These are phyloP conservation scores for Protobothrops mucrosquamatus DNA, from an alignment of 2,113 vertebrate species.

Conservation along the genomic window DNA sequence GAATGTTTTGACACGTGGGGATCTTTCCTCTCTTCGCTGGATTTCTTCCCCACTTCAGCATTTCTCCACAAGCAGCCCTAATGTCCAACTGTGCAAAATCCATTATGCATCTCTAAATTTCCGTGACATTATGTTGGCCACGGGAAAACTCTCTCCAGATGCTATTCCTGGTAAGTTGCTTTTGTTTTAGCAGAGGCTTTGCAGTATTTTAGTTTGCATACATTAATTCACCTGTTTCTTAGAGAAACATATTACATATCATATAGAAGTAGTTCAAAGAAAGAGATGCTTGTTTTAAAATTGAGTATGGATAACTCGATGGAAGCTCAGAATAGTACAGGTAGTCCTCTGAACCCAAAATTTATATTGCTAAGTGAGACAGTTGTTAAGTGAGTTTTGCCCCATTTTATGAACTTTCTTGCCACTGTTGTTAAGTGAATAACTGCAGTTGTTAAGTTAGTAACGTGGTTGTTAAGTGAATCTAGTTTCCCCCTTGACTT, in stretches of 20 bases:
- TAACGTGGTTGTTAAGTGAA: too few species aligned
- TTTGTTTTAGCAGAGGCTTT: neutral
- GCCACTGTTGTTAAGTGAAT: too few species aligned
- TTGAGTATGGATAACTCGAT: neutral
- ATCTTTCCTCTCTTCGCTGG: slow-evolving; percentile 92
- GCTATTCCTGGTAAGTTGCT: slow-evolving; percentile 86
- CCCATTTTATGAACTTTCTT: too few species aligned
- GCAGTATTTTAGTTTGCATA: neutral
- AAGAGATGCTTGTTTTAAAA: neutral
- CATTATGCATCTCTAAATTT: slow-evolving; percentile 95
- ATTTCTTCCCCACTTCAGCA: slow-evolving; percentile 84
- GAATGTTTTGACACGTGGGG: slow-evolving; percentile 87
- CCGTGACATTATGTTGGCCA: slow-evolving; percentile 94
- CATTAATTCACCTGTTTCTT: neutral
- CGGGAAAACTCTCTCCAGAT: slow-evolving; percentile 91
- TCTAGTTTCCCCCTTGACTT: too few species aligned
- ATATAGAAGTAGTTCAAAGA: neutral
- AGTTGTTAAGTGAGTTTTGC: too few species aligned
- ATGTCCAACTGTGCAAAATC: slow-evolving; percentile 77
- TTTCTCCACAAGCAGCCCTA: slow-evolving; percentile 55
- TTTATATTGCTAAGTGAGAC: too few species aligned
- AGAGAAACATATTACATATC: neutral
- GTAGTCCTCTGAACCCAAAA: too few species aligned
- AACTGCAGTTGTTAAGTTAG: too few species aligned
- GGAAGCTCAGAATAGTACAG: too few species aligned